These are phyloP conservation scores for Hesperia comma DNA, from an alignment of 2,888 invertebrate species.

Conservation along the genomic window DNA sequence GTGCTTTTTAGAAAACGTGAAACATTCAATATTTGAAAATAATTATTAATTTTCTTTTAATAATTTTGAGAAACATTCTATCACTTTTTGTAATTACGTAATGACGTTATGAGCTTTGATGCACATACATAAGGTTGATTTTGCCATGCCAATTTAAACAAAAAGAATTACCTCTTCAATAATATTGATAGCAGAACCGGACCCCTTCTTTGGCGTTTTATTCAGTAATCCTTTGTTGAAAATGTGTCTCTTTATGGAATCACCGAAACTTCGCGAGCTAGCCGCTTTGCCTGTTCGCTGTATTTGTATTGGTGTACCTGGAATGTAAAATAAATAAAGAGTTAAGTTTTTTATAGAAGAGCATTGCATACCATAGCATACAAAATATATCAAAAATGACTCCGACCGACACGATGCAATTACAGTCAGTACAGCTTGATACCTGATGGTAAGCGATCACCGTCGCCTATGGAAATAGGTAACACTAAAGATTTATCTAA, in stretches of 20 bases:
- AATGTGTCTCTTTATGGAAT: constrained; percentile 93
- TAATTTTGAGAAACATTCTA: too few species aligned
- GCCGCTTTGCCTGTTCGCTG: constrained; percentile 85
- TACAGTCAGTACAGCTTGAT: too few species aligned
- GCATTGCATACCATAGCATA: too few species aligned
- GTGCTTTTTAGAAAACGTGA: too few species aligned
- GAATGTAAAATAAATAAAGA: constrained; percentile 8
- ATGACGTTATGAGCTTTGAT: constrained; percentile 6
- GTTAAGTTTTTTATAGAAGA: too few species aligned
- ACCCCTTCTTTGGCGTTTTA: constrained; percentile 81
- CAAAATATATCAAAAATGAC: too few species aligned
- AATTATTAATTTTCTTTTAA: too few species aligned
- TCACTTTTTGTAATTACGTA: neutral
- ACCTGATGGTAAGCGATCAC: too few species aligned
- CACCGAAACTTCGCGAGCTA: constrained; percentile 88
- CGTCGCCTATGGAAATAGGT: too few species aligned
- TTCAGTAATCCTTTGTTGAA: constrained; percentile 88
- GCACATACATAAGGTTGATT: constrained; percentile 22
- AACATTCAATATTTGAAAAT: too few species aligned
- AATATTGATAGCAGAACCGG: constrained; percentile 64
- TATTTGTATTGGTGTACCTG: constrained; percentile 89
- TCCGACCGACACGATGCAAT: too few species aligned
- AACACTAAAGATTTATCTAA: too few species aligned
- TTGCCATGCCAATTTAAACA: constrained; percentile 14
- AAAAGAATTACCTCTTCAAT: constrained; percentile 66